Conservation (phyloP, 1,140 invertebrate genomes). For the Pseudomyrmex gracilis region DNA sequence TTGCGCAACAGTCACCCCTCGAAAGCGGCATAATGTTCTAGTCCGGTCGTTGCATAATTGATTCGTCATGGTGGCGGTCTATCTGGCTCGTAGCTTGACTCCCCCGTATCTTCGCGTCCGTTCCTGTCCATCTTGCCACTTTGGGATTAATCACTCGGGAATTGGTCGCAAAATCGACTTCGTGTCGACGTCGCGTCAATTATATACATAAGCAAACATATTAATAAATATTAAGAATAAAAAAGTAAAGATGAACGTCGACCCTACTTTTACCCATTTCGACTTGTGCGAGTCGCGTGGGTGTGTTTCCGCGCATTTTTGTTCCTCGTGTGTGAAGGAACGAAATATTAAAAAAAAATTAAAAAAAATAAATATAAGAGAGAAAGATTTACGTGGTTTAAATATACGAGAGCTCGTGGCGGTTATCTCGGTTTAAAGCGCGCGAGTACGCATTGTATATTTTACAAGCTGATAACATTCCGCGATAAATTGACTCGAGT, state of each 20-base stretch:
- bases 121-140: constrained; percentile 50
- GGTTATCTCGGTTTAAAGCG: constrained; percentile 1
- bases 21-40: constrained; percentile 59
- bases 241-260: too few species aligned
- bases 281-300: too few species aligned
- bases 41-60: constrained; percentile 56
- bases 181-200: constrained; percentile 13
- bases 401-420: background rate
- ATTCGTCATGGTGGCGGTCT: constrained; percentile 56
- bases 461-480: constrained; percentile 5
- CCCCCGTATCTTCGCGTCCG: constrained; percentile 4
- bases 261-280: too few species aligned
- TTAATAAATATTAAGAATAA: constrained; percentile 17
- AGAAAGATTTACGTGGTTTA: background rate
- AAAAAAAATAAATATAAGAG: background rate
- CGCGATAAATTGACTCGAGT: background rate
- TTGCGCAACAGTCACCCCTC: constrained; percentile 12
- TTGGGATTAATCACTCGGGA: constrained; percentile 54
- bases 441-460: constrained; percentile 1
- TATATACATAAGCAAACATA: background rate
- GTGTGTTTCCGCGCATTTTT: background rate
- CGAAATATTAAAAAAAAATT: background rate
- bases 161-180: constrained; percentile 46
- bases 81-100: constrained; percentile 17
- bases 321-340: background rate